Percentiles rank a stretch among this genome's conserved stretches.
These are phyloP conservation scores for Drosophila chauvacae DNA, from an alignment of 1,140 invertebrate genomes.

Conservation along the genomic window DNA sequence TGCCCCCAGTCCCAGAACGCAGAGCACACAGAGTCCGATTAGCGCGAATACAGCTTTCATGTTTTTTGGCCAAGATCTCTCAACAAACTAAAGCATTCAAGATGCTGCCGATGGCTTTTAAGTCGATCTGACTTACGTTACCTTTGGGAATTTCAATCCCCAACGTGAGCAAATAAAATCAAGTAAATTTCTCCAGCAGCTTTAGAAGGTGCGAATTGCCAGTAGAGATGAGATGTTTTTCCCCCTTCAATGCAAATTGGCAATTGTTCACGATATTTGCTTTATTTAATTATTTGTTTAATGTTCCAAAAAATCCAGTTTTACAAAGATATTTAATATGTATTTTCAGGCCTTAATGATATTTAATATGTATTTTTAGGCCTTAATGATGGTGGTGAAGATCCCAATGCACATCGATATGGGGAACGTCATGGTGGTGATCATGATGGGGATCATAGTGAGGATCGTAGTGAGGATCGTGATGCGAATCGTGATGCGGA, in stretches of 20 bases:
- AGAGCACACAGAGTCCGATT: constrained; percentile 12
- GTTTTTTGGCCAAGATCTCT: constrained; percentile 22
- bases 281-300: constrained; percentile 29
- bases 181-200: constrained; percentile 1
- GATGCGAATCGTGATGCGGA: neutral
- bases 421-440: too few species aligned
- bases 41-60: constrained; percentile 33
- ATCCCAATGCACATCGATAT: too few species aligned
- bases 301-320: neutral
- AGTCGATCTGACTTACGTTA: neutral
- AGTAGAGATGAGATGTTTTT: constrained; percentile 36
- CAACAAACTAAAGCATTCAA: constrained; percentile 11
- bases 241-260: constrained; percentile 34
- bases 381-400: constrained; percentile 4
- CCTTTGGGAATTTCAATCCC: constrained; percentile 20
- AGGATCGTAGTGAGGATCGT: too few species aligned
- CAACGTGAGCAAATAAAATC: constrained; percentile 34
- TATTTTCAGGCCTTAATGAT: neutral
- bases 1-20: constrained; percentile 5
- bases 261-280: constrained; percentile 45
- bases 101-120: constrained; percentile 17
- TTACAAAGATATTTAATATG: neutral
- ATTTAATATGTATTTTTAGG: neutral
- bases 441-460: too few species aligned
- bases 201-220: constrained; percentile 43